Percentiles rank a stretch among this genome's conserved stretches.
These are phyloP conservation scores for Serilophus lunatus DNA, from an alignment of 2,113 vertebrate genomes.

Conservation along the genomic window DNA sequence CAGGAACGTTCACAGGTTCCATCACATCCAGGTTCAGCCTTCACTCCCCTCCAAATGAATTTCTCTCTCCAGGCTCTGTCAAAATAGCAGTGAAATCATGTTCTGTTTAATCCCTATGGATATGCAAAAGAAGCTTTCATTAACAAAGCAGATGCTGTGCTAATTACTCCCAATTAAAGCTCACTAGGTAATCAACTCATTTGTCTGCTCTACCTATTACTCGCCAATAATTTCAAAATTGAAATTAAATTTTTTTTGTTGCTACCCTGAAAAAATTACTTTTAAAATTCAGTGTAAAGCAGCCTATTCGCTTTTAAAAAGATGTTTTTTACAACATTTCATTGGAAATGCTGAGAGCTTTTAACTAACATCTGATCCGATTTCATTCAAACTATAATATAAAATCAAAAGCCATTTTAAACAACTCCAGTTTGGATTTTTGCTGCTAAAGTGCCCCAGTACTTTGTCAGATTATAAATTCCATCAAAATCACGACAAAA, in stretches of 20 bases:
- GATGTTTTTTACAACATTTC: rapidly evolving
- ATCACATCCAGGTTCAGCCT: not conserved
- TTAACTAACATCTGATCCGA: not conserved
- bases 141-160: not conserved
- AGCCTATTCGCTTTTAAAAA: not conserved
- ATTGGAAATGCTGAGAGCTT: not conserved
- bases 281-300: rapidly evolving
- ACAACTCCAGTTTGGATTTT: not conserved
- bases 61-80: too few relatives aligned
- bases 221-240: not conserved
- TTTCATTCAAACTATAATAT: not conserved
- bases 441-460: not conserved
- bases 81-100: not conserved
- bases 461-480: not conserved
- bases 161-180: not conserved
- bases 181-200: not conserved
- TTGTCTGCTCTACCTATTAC: rapidly evolving
- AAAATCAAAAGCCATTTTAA: not conserved
- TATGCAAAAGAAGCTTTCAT: not conserved
- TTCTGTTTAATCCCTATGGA: not conserved
- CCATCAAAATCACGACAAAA: not conserved
- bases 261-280: rapidly evolving
- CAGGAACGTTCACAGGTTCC: too few relatives aligned
- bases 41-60: not conserved
- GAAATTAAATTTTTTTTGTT: not conserved